Base-by-base conservation (phyloP, 2,113 vertebrate genomes). In the Pangasianodon gigas region DNA sequence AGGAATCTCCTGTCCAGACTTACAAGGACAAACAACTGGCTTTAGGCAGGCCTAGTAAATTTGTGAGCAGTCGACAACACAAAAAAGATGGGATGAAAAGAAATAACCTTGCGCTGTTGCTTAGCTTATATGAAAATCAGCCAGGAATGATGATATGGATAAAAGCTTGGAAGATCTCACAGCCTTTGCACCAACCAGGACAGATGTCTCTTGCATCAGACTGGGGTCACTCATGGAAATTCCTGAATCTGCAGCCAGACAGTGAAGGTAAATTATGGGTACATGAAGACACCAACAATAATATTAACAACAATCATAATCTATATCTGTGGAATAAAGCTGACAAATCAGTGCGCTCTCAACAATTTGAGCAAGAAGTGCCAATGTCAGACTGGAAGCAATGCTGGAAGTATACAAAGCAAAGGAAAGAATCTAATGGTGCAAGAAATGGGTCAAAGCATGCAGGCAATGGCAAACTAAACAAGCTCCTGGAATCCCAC, bases 221-320 rank as follows among this genome's bases (percentile, higher is more conserved):
- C 60, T 94, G 92, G 95, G 93, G 93, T 58, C 46, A 94, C 26
- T 91, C 93, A 46, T 95, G 93, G 94, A 95, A 93, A 89, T 93
- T 94, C 74, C 69, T 92, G 0, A 92, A 88, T 21, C 86, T 93
- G 37, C 94, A 95, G 67, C 93, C 93, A 80, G 51, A 60, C 46
- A 84, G 67, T 56, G 91, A 94, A 82, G 81, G 89, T 0, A 85
- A 92, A 69, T 86, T 89, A 26, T 93, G 93, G 92, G 65, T 80
- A 44, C 92, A 94, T 91, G 32, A 32, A 44, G 29, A 88, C 18
- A 54, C 91, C 87, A 87, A 54, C 46, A 86, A 85, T 5, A 86
- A 87, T 8, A 82, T 51, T 11, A 65, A 2, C 74, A 4, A 26
- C 0, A 90, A 51, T 52, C 67, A 86, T 44, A 83, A 77, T 69